phyloP scores from a whole-genome alignment of 2,888 invertebrate genomes.

The Eristalinus aeneus region DNA sequence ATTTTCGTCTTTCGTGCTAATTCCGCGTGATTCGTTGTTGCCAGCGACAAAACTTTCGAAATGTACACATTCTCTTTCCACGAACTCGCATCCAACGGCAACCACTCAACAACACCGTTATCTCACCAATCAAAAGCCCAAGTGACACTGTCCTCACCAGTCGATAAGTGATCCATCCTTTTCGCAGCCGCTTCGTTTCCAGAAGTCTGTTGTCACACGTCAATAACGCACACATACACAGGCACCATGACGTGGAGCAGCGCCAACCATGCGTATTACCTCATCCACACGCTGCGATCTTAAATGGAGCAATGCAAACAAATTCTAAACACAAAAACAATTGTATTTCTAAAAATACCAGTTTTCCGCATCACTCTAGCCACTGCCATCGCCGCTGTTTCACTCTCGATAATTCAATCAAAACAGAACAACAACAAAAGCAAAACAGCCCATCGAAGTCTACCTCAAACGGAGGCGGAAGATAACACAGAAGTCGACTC shows the following conservation, averaged over 20 bases:
- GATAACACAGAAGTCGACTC: not conserved
- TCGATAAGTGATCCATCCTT: not conserved
- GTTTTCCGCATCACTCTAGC: not conserved
- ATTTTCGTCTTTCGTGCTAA: not conserved
- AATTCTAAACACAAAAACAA: not conserved
- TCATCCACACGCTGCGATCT: not conserved
- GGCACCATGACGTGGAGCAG: not conserved
- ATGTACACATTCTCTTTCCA: not conserved
- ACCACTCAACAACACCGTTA: not conserved
- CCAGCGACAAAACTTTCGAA: not conserved
- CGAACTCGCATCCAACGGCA: not conserved
- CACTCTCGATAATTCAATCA: not conserved
- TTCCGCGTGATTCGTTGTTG: not conserved
- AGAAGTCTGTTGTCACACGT: not conserved
- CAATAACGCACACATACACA: not conserved
- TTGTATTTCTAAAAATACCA: conserved; percentile 16
- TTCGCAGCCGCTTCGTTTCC: not conserved
- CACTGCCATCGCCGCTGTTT: not conserved
- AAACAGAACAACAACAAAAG: not conserved
- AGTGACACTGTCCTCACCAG: not conserved
- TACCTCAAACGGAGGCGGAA: not conserved
- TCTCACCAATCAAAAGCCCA: not conserved
- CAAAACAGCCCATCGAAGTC: not conserved
- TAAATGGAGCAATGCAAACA: not conserved
- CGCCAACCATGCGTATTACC: not conserved